Percentiles rank a stretch among this genome's conserved stretches.
These are phyloP conservation scores for Illadopsis cleaveri DNA, from an alignment of 2,113 vertebrate species.

Conservation along the genomic window DNA sequence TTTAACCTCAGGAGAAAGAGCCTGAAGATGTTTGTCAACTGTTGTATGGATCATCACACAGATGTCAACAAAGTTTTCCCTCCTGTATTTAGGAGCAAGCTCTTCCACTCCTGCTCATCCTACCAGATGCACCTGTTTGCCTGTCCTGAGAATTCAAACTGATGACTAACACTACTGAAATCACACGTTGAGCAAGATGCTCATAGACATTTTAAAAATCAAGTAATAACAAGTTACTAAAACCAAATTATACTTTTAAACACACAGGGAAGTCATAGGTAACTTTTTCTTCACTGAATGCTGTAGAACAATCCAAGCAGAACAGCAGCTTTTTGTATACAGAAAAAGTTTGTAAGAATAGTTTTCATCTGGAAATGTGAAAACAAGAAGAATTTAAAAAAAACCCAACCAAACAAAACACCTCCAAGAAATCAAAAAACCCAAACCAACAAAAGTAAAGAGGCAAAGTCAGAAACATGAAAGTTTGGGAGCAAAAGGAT, in stretches of 20 bases:
- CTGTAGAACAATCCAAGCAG: background rate
- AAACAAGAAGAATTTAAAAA: background rate
- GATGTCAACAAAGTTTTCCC: background rate
- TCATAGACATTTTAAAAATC: slow-evolving; percentile 49
- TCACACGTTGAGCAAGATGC: slow-evolving; percentile 48
- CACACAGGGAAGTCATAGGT: background rate
- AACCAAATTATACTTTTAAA: slow-evolving; percentile 1
- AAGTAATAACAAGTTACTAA: slow-evolving; percentile 45
- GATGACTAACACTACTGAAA: slow-evolving; percentile 51
- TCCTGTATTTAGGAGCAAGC: slow-evolving; percentile 14
- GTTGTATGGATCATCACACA: background rate
- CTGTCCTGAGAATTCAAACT: background rate
- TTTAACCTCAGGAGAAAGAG: slow-evolving; percentile 14
- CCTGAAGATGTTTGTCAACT: background rate
- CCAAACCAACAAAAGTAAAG: background rate
- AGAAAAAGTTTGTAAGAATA: background rate
- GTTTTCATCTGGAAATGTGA: background rate
- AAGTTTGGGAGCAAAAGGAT: background rate
- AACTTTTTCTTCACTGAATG: background rate
- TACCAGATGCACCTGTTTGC: slow-evolving; percentile 62
- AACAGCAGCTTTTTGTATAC: background rate
- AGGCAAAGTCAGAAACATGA: background rate
- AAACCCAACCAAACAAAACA: too few species aligned
- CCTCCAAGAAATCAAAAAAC: background rate
- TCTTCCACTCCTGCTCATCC: slow-evolving; percentile 57